Evolutionary conservation across 2,113 vertebrate species (phyloP).

Genomic region (Talpa occidentalis): DNA sequence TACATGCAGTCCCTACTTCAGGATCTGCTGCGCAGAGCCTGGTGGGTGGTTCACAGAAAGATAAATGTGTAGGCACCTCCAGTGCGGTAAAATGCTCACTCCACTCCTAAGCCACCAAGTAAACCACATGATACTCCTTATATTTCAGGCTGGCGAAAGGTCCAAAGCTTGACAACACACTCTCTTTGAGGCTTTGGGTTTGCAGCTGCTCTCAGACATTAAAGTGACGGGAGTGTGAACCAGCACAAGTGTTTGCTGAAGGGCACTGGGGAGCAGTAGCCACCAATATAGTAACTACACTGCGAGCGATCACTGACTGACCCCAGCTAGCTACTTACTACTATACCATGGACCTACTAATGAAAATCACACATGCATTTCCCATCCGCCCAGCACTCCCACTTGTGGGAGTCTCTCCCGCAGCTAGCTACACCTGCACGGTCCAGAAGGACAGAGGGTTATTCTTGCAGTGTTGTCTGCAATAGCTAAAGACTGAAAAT

Average conservation of each 20-base stretch:
- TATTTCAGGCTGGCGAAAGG: too few relatives aligned
- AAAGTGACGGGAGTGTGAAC: neutral
- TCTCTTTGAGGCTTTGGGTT: neutral
- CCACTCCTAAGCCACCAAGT: neutral
- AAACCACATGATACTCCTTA: too few relatives aligned
- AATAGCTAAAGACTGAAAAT: neutral
- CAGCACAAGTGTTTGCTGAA: neutral
- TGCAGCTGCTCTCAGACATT: too few relatives aligned
- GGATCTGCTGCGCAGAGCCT: neutral
- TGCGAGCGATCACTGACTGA: rapidly evolving
- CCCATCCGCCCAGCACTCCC: neutral
- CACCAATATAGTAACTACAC: neutral
- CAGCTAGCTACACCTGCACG: neutral
- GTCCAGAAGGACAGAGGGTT: neutral
- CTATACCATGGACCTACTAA: neutral
- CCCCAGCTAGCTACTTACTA: neutral
- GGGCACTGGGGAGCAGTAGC: neutral
- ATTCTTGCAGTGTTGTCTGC: neutral
- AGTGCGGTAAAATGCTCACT: neutral
- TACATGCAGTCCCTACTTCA: neutral
- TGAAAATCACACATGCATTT: neutral
- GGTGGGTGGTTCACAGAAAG: neutral
- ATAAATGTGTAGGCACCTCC: neutral
- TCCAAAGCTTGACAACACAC: neutral
- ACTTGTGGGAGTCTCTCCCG: neutral